Percentiles rank a stretch among this genome's conserved stretches.
Conservation (phyloP, 2,888 invertebrate genomes). For the Aproaerema taeniolella region DNA sequence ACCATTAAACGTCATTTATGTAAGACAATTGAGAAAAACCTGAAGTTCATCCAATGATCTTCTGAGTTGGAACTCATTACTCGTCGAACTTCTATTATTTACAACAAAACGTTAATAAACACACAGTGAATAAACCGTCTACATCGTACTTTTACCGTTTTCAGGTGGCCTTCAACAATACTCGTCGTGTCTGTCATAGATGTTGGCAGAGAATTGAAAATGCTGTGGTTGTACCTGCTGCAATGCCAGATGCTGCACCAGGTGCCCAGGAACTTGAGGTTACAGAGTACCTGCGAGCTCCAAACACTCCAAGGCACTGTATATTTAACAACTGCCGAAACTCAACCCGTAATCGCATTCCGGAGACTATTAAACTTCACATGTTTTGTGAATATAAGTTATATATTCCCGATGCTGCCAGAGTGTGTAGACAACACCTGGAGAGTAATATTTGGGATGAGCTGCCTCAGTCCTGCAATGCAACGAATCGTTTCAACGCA, state of each 20-base stretch:
- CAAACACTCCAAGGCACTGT: slow-evolving; percentile 14
- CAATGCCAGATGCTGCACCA: slow-evolving; percentile 1
- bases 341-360: slow-evolving; percentile 11
- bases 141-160: background rate
- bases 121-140: too few relatives aligned
- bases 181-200: slow-evolving; percentile 6
- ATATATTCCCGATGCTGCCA: too few relatives aligned
- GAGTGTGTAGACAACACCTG: too few relatives aligned
- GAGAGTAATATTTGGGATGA: too few relatives aligned
- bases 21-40: too few relatives aligned
- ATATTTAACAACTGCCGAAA: slow-evolving; percentile 14
- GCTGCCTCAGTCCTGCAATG: too few relatives aligned
- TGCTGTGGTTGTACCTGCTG: background rate
- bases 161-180: slow-evolving; percentile 1
- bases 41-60: too few relatives aligned
- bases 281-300: slow-evolving; percentile 10
- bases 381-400: slow-evolving; percentile 11
- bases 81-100: too few relatives aligned
- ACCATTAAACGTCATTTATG: too few relatives aligned
- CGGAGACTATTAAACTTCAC: slow-evolving; percentile 6
- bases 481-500: too few relatives aligned
- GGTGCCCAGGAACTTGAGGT: slow-evolving; percentile 1
- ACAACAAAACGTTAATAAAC: too few relatives aligned
- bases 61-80: too few relatives aligned
- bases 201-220: slow-evolving; percentile 9